Percentiles rank a stretch among this genome's conserved stretches.
Evolutionary conservation across 37 sponge, comb jelly and placozoan species (phyloP).

Genomic region (Chondrilla cf. caribensis): DNA sequence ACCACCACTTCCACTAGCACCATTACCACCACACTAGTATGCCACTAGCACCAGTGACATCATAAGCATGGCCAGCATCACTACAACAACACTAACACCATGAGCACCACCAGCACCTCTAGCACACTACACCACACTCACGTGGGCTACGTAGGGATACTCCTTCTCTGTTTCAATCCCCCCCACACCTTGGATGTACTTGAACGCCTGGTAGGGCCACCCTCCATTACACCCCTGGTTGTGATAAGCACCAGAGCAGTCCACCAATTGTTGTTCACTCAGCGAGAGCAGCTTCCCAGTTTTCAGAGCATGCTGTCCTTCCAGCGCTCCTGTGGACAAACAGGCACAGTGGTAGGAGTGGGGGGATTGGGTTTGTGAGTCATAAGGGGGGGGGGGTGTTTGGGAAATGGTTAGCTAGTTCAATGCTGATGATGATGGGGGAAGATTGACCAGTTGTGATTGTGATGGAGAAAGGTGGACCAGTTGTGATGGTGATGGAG

Average conservation of each 20-base stretch:
- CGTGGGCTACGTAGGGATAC: constrained; percentile 4
- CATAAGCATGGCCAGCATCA: no score
- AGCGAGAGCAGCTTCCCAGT: neutral
- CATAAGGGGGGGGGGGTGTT: neutral
- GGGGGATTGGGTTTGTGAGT: no score
- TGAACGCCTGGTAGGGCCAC: constrained; percentile 38
- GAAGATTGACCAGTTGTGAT: no score
- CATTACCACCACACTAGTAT: no score
- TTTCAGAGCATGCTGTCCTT: constrained; percentile 21
- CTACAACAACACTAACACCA: no score
- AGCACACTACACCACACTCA: neutral
- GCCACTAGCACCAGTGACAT: no score
- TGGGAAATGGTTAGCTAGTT: neutral
- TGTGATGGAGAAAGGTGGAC: no score
- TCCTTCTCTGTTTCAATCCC: neutral
- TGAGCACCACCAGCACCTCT: no score
- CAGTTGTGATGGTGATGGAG: no score
- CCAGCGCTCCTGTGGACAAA: constrained; percentile 4
- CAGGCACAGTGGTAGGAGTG: no score
- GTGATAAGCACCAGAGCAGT: constrained; percentile 62
- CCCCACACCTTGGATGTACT: constrained; percentile 20
- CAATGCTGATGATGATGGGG: neutral
- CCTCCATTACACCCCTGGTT: constrained; percentile 79
- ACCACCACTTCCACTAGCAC: no score
- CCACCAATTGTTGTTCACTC: constrained; percentile 66